phyloP scores from a whole-genome alignment of 2,113 vertebrate species.

The Zosterops borbonicus region DNA sequence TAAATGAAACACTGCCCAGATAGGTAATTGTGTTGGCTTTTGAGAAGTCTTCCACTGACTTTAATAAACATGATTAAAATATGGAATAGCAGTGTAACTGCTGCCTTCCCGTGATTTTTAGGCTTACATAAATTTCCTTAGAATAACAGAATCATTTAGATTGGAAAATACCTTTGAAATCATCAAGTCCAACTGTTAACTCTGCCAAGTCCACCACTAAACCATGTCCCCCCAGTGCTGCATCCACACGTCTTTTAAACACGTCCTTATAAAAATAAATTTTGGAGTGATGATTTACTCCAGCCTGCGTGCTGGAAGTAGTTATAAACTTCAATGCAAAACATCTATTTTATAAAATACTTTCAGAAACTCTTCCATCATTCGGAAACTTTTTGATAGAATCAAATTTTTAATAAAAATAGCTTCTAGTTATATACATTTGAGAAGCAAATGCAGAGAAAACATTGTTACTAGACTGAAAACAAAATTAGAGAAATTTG shows the following conservation, averaged over 20 bases:
- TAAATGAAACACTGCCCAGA: neutral
- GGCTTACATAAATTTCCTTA: neutral
- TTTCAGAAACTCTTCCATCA: neutral
- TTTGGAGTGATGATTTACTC: neutral
- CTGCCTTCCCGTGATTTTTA: neutral
- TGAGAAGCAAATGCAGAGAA: neutral
- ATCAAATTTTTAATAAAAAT: slow-evolving; percentile 2
- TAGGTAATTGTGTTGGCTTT: neutral
- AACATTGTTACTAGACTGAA: neutral
- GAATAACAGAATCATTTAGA: neutral
- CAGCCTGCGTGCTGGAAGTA: neutral
- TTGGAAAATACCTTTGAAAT: neutral
- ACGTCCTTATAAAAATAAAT: neutral
- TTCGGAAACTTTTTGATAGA: neutral
- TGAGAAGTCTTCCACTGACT: neutral
- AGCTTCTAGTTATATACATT: neutral
- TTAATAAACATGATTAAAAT: neutral
- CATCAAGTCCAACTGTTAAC: neutral
- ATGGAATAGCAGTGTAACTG: neutral
- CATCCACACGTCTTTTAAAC: neutral
- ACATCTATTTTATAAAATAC: neutral
- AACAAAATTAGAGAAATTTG: neutral
- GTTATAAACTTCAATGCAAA: neutral
- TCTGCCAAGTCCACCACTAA: neutral
- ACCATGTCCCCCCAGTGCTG: neutral